Percentiles rank a stretch among this genome's conserved stretches.
Conservation (phyloP, 2,113 vertebrate genomes). For the Hydrochoerus hydrochaeris region DNA sequence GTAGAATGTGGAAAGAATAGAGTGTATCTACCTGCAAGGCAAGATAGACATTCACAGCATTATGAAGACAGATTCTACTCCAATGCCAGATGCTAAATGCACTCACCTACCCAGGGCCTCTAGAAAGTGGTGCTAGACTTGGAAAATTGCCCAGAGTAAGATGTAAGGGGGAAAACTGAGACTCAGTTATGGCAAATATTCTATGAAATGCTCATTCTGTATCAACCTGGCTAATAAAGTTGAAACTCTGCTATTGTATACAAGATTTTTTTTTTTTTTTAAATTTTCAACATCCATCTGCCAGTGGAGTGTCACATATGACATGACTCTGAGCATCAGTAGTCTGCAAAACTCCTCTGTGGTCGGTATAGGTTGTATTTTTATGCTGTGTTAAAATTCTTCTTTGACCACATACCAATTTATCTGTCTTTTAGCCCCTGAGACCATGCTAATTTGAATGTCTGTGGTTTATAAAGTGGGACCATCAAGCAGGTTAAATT, state of each 20-base stretch:
- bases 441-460: constrained; percentile 51
- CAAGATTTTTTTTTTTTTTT: background rate
- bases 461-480: constrained; percentile 63
- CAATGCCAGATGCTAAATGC: background rate
- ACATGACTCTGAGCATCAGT: background rate
- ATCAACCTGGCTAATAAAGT: background rate
- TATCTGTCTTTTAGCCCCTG: constrained; percentile 31
- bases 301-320: background rate
- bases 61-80: background rate
- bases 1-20: constrained; percentile 3
- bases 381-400: constrained; percentile 64
- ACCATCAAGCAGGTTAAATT: constrained; percentile 49
- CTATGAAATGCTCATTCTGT: background rate
- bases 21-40: background rate
- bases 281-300: constrained; percentile 7
- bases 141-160: background rate
- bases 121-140: background rate
- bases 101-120: background rate
- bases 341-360: background rate
- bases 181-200: background rate
- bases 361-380: constrained; percentile 44
- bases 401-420: constrained; percentile 51
- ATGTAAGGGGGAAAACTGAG: background rate
- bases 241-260: background rate
- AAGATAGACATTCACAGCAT: background rate